Conservation (phyloP, 1,140 invertebrate species). For the Meloidogyne floridensis region DNA sequence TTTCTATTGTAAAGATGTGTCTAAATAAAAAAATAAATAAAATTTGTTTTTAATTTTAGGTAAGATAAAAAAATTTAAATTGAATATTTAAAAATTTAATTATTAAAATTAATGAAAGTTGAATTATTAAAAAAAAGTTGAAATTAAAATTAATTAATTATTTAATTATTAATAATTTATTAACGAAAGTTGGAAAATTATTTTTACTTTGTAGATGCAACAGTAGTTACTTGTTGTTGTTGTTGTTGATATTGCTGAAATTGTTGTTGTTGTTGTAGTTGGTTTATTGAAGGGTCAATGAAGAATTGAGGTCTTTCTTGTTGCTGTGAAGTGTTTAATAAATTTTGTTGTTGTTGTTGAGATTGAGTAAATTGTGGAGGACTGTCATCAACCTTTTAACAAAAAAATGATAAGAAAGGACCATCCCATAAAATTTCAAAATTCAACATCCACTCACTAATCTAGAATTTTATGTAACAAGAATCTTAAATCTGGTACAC, state of each 20-base stretch:
- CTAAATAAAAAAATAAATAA: background rate
- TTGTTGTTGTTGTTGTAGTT: background rate
- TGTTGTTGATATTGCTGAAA: background rate
- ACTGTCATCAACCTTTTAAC: background rate
- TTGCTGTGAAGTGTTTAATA: background rate
- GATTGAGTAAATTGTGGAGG: background rate
- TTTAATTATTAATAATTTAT: background rate
- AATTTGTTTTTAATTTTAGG: no score
- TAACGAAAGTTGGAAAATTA: no score
- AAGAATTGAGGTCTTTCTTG: slow-evolving; percentile 28
- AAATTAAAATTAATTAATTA: background rate
- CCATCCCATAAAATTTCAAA: no score
- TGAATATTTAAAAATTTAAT: no score
- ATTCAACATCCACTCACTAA: no score
- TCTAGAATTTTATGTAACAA: no score
- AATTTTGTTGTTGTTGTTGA: slow-evolving; percentile 9
- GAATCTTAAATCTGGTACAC: no score
- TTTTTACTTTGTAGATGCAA: slow-evolving; percentile 24
- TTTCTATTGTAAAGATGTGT: slow-evolving; percentile 28
- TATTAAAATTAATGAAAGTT: no score
- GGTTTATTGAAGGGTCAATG: slow-evolving; percentile 16
- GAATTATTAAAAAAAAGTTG: no score
- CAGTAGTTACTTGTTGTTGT: background rate
- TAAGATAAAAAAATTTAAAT: no score
- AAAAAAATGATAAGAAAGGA: background rate